These are phyloP conservation scores for Hemitrygon akajei DNA, from an alignment of 2,797 vertebrate species.

Conservation along the genomic window DNA sequence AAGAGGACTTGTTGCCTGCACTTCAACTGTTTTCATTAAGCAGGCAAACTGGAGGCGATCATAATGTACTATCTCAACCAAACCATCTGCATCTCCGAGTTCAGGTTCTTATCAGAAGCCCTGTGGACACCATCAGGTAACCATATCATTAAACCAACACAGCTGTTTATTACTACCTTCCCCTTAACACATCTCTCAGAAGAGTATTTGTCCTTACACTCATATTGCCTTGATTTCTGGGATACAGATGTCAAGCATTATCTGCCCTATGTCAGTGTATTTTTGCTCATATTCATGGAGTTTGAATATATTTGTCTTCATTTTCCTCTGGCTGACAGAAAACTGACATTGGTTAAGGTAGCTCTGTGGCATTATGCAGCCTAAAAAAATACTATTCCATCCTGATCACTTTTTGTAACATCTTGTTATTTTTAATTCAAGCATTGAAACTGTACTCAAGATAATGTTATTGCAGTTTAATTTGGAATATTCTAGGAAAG, in stretches of 20 bases:
- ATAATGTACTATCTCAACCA: no score
- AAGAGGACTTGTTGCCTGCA: no score
- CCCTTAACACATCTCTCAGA: not conserved
- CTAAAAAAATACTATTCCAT: not conserved
- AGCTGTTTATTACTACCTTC: not conserved
- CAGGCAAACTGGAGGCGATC: no score
- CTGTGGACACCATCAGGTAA: not conserved
- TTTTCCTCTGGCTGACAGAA: not conserved
- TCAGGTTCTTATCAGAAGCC: not conserved
- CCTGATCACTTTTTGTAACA: not conserved
- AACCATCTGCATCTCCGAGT: not conserved
- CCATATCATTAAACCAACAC: not conserved
- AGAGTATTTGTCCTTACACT: not conserved
- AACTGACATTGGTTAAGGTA: not conserved
- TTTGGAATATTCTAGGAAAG: conserved; percentile 28
- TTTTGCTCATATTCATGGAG: not conserved
- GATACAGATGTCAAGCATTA: not conserved
- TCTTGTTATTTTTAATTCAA: conserved; percentile 13
- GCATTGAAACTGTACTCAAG: not conserved
- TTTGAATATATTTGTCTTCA: conserved; percentile 13
- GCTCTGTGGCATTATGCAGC: not conserved
- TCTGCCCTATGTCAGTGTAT: not conserved
- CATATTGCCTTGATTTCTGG: no score
- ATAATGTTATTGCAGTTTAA: not conserved
- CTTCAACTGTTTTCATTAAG: no score